Evolutionary conservation across 2,888 invertebrate species (phyloP), one percentile per base, ranked within the genome.

Genomic region (Ceramica pisi): DNA sequence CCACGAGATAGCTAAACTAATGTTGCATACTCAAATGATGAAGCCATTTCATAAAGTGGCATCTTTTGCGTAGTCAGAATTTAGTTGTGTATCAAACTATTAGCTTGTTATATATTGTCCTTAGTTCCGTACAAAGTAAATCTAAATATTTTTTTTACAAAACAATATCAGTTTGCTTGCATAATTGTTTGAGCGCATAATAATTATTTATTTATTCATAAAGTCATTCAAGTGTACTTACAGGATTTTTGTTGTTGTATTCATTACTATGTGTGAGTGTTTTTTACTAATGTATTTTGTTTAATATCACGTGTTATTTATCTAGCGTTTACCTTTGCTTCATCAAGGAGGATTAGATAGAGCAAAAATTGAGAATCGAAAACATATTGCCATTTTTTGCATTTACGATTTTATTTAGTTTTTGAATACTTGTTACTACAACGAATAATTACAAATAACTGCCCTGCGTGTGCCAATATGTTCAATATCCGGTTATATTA

Each of bases 321-420:
- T 87, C 81, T 87, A 87, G 83, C 76, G 85, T 86, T 88, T 88
- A 88, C 86, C 83, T 85, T 87, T 88, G 90, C 89, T 87, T 91
- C 85, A 86, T 87, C 85, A 84, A 86, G 80, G 84, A 86, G 86
- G 84, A 85, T 85, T 86, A 71, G 81, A 86, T 87, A 84, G 81
- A 88, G 86, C 81, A 85, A 88, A 89, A 90, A 86, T 90, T 88
- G 87, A 90, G 79, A 90, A 93, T 91, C 90, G 88, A 92, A 89
- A 90, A 90, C 90, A 90, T 93, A 91, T 94, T 95, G 95, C 95
- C 95, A 95, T 96, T 94, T 92, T 91, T 93, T 95, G 95, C 95
- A 96, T 96, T 96, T 96, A 95, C 92, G 90, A 89, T 92, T 41
- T 90, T 90, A 91, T 90, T 91, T 92, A 91, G 90, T 91, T 88